These are phyloP conservation scores for Drosophila mimetica DNA, from an alignment of 2,888 invertebrate species.

Conservation along the genomic window DNA sequence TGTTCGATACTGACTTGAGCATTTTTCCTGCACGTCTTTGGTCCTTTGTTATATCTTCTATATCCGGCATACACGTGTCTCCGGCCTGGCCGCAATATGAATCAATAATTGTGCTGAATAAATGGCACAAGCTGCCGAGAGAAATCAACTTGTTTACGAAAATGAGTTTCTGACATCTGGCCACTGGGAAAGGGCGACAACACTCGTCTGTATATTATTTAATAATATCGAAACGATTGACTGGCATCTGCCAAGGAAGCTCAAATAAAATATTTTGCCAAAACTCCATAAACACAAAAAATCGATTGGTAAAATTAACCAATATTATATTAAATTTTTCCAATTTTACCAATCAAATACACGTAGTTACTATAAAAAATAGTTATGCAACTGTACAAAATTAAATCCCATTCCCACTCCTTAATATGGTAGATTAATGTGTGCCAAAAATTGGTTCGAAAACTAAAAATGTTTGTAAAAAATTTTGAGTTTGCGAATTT, in stretches of 20 bases:
- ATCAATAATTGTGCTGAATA: slow-evolving; percentile 71
- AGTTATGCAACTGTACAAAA: too few relatives aligned
- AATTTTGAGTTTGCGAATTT: too few relatives aligned
- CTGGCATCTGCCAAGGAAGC: slow-evolving; percentile 32
- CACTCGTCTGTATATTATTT: slow-evolving; percentile 43
- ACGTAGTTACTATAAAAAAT: too few relatives aligned
- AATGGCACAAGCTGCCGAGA: slow-evolving; percentile 62
- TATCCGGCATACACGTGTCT: slow-evolving; percentile 50
- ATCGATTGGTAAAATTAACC: too few relatives aligned
- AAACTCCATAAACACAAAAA: too few relatives aligned
- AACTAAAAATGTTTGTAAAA: too few relatives aligned
- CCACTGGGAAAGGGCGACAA: slow-evolving; percentile 16
- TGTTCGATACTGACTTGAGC: background rate
- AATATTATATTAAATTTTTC: too few relatives aligned
- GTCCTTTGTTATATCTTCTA: slow-evolving; percentile 24
- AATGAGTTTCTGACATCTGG: slow-evolving; percentile 64
- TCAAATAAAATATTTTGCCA: slow-evolving; percentile 12
- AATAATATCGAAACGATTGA: slow-evolving; percentile 54
- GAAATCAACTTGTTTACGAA: slow-evolving; percentile 62
- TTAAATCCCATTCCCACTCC: too few relatives aligned
- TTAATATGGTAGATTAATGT: too few relatives aligned
- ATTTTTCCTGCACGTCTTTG: slow-evolving; percentile 18
- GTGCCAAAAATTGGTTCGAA: too few relatives aligned
- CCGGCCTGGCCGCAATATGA: slow-evolving; percentile 45
- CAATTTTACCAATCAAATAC: too few relatives aligned